Evolutionary conservation across 2,888 invertebrate genomes (phyloP).

Genomic region (Schrankia costaestrigalis): DNA sequence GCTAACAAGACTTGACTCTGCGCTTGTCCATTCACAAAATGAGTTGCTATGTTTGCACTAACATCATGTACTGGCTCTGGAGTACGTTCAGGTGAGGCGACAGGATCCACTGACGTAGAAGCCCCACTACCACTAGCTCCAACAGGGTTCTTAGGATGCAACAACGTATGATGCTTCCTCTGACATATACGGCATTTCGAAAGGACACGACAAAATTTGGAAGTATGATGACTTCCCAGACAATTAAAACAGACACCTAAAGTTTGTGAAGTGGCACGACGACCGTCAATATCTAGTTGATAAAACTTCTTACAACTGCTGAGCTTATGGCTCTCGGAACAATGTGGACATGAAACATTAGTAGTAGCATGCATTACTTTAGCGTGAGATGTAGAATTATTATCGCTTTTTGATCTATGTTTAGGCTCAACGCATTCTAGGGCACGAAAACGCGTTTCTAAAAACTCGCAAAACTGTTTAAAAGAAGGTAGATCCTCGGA

Average conservation of each 20-base stretch:
- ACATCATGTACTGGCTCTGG: not conserved
- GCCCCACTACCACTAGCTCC: not conserved
- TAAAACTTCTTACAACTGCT: not conserved
- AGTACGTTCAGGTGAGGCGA: not conserved
- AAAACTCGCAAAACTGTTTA: not conserved
- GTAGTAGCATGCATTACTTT: slow-evolving; percentile 1
- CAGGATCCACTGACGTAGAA: not conserved
- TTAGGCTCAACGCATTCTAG: not conserved
- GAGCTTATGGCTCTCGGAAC: not conserved
- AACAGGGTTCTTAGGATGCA: not conserved
- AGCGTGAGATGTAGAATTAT: not conserved
- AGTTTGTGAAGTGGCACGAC: not conserved
- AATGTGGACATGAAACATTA: slow-evolving; percentile 4
- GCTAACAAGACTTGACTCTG: slow-evolving; percentile 6
- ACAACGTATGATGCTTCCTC: slow-evolving; percentile 1
- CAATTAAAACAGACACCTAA: slow-evolving; percentile 2
- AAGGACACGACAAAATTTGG: not conserved
- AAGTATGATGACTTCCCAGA: slow-evolving; percentile 1
- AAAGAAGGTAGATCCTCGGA: not conserved
- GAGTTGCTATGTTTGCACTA: slow-evolving; percentile 3
- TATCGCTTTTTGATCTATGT: not conserved
- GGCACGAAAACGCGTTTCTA: not conserved
- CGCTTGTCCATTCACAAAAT: slow-evolving; percentile 1
- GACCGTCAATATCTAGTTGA: not conserved
- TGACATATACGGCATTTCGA: slow-evolving; percentile 3